Evolutionary conservation across 2,888 invertebrate genomes (phyloP), one percentile per base, ranked within the genome.

Genomic region (Agrochola lychnidis): DNA sequence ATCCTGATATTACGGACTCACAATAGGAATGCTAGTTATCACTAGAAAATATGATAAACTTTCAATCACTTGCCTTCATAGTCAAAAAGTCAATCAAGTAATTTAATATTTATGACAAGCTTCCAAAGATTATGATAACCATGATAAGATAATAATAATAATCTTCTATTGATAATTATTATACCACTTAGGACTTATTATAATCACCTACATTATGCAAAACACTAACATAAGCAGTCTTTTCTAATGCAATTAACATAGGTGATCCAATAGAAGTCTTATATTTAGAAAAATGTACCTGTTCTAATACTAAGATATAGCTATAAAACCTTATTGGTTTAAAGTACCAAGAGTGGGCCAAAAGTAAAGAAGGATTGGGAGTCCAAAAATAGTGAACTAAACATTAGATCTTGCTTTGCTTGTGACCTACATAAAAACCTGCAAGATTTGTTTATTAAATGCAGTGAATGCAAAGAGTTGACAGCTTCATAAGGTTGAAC

Each of bases 341-440:
- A 30, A 5, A 57, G 10, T 63, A 48, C 5, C 22, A 63, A 51
- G 19, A 56, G 10, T 25, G 48, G 19, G 25, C 30, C 67, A 57
- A 57, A 64, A 36, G 12, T 22, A 61, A 74, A 79, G 69, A 45
- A 71, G 30, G n/a, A 12, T 19, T 61, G 22, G 36, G 22, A n/a
- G 48, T 62, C n/a, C 45, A 73, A n/a, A 70, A 64, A 25, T 56
- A 59, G 36, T 75, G 73, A 36, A 53, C n/a, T 48, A 62, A 36
- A 73, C 56, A 22, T 62, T 19, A 48, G 40, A 74, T 68, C 53
- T 69, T 48, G 25, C 40, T 69, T 53, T 57, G 66, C 69, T 59
- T 76, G 73, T 87, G 85, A 85, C 85, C 85, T 87, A 85, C 78
- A 74, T 85, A 78, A 30, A 61, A 74, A 62, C 25, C 57, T 69